Conservation (phyloP, 2,888 invertebrate genomes). For the Drosophila mercatorum region DNA sequence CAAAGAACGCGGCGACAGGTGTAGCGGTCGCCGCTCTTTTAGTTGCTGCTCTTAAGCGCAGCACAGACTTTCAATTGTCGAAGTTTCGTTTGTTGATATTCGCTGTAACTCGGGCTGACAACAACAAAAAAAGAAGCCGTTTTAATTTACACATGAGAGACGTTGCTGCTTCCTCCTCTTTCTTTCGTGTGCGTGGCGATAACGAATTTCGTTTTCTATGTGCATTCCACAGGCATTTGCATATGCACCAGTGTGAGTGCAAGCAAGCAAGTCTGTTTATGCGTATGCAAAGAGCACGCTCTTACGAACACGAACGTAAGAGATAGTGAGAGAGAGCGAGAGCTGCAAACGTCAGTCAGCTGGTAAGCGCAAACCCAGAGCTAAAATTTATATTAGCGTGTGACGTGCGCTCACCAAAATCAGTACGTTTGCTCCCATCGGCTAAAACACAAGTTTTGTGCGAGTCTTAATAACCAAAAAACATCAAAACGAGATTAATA, state of each 20-base stretch:
- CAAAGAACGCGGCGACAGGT: constrained; percentile 16
- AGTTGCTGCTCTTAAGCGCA: constrained; percentile 43
- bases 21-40: constrained; percentile 40
- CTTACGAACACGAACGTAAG: constrained; percentile 31
- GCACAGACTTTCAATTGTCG: constrained; percentile 37
- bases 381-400: constrained; percentile 71
- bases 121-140: constrained; percentile 16
- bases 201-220: constrained; percentile 30
- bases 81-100: constrained; percentile 39
- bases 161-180: neutral
- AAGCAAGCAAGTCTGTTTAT: constrained; percentile 12
- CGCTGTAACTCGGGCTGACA: neutral
- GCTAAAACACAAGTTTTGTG: constrained; percentile 52
- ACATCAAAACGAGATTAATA: constrained; percentile 22
- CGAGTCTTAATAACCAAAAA: constrained; percentile 30
- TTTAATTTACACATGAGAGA: constrained; percentile 12
- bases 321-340: constrained; percentile 30
- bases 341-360: constrained; percentile 46
- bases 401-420: constrained; percentile 67
- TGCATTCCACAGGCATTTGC: constrained; percentile 38
- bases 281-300: constrained; percentile 45
- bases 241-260: constrained; percentile 25
- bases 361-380: constrained; percentile 40
- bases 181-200: constrained; percentile 31
- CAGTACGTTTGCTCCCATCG: constrained; percentile 70